Conservation (phyloP, 2,113 vertebrate species). For the Amphilophus citrinellus region DNA sequence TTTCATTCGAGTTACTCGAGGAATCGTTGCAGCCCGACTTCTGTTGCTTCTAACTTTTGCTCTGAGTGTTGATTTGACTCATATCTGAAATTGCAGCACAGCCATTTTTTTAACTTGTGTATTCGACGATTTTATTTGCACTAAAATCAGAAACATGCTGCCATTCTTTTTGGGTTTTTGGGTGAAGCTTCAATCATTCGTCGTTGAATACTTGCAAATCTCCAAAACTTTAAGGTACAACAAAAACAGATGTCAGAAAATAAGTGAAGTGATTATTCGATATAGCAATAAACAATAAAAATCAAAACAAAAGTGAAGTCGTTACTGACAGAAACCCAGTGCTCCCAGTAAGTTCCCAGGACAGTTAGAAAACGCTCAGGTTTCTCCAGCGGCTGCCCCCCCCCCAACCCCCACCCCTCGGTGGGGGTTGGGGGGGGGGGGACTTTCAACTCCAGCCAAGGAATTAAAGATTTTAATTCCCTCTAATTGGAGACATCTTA, state of each 20-base stretch:
- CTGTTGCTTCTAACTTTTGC: too few relatives aligned
- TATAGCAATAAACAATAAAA: background rate
- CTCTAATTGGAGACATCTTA: constrained; percentile 71
- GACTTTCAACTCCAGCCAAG: constrained; percentile 54
- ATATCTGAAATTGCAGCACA: too few relatives aligned
- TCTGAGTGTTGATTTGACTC: too few relatives aligned
- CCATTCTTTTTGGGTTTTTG: background rate
- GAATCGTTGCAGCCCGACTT: too few relatives aligned
- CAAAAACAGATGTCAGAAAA: background rate
- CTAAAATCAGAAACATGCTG: too few relatives aligned
- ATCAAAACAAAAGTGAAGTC: background rate
- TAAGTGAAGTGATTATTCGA: background rate
- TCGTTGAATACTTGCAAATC: background rate
- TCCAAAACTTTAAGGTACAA: background rate
- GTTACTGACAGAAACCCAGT: constrained; percentile 11
- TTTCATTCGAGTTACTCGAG: too few relatives aligned
- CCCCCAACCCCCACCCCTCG: too few relatives aligned
- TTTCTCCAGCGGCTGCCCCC: constrained; percentile 17
- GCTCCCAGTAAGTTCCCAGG: constrained; percentile 23
- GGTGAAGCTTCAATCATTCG: background rate
- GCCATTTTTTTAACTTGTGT: too few relatives aligned
- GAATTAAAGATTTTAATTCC: constrained; percentile 63
- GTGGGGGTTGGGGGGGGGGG: background rate
- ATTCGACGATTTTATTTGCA: too few relatives aligned
- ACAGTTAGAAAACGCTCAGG: constrained; percentile 1